These are phyloP conservation scores for Sander vitreus DNA, from an alignment of 2,113 vertebrate species.

Conservation along the genomic window DNA sequence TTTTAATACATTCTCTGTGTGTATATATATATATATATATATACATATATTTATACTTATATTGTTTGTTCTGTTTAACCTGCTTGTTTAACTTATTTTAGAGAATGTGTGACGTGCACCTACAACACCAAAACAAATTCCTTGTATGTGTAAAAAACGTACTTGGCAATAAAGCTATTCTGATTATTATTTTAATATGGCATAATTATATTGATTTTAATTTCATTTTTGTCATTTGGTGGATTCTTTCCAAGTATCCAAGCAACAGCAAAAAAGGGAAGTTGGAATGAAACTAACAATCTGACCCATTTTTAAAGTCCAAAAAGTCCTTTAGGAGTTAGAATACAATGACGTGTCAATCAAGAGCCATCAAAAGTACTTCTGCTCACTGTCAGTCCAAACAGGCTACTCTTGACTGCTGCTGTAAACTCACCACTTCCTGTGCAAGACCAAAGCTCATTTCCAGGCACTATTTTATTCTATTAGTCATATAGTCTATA, in stretches of 20 bases:
- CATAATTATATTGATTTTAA: background rate
- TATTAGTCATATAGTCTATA: background rate
- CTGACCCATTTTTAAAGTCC: background rate
- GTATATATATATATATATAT: too few relatives aligned
- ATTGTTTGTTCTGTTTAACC: too few relatives aligned
- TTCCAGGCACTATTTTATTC: background rate
- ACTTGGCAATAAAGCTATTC: too few relatives aligned
- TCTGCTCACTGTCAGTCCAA: background rate
- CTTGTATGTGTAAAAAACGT: too few relatives aligned
- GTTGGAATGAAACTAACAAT: background rate
- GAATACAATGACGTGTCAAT: background rate
- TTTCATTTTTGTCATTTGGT: background rate
- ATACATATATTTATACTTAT: too few relatives aligned
- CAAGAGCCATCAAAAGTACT: background rate
- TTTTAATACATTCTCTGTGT: too few relatives aligned
- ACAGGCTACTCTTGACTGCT: too few relatives aligned
- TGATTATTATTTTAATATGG: background rate
- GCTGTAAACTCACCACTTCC: background rate
- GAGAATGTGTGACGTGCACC: too few relatives aligned
- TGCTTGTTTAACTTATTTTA: too few relatives aligned
- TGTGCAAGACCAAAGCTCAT: background rate
- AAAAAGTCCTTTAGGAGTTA: background rate
- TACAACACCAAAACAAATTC: too few relatives aligned
- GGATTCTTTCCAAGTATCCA: background rate
- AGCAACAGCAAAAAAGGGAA: background rate